Base-by-base conservation (phyloP, 2,888 invertebrate species). In the Serripes groenlandicus region DNA sequence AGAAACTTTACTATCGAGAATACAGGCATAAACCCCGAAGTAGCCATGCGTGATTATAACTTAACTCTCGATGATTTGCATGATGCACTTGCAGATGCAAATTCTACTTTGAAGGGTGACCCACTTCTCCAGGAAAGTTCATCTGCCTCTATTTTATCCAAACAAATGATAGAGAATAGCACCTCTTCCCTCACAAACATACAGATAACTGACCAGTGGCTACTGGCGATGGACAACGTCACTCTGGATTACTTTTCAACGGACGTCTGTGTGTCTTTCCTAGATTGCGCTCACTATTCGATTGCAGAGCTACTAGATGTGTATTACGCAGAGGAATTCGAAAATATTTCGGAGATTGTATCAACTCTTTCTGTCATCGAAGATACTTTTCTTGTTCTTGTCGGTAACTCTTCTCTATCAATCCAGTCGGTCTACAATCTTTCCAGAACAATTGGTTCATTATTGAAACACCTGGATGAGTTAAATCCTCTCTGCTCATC, bases 401-500 rank as follows among this genome's bases (percentile, higher is more conserved):
- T 75, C 9, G 42, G 52, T 37, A 82, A 78, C 32, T 11, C 32
- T 11, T 68, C 82, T 0, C 28, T 42, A 9, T n/a, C 18, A 21
- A 58, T 75, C 7, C n/a, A 26, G 9, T 54, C 62, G 0, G 49
- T 71, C n/a, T 69, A 74, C 32, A 32, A 42, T 35, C 11, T 52
- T 21, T 37, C 78, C 3, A 34, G 28, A 0, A 9, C 32, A 26
- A 60, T 83, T 23, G 28, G 32, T 11, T 11, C n/a, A 5, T 56
- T 70, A 18, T 26, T 86, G 30, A 28, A 64, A 5, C 5, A 23
- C 3, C 42, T 86, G 5, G 35, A 64, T 0, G 64, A 75, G 2
- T 18, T 58, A 0, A 78, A 76, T 35, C 35, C 80, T 5, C 83
- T 77, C 15, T 86, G 86, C 60, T 70, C 81, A 1, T 21, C n/a